Conservation (phyloP, 2,888 invertebrate genomes). For the Heteropelma amictum region DNA sequence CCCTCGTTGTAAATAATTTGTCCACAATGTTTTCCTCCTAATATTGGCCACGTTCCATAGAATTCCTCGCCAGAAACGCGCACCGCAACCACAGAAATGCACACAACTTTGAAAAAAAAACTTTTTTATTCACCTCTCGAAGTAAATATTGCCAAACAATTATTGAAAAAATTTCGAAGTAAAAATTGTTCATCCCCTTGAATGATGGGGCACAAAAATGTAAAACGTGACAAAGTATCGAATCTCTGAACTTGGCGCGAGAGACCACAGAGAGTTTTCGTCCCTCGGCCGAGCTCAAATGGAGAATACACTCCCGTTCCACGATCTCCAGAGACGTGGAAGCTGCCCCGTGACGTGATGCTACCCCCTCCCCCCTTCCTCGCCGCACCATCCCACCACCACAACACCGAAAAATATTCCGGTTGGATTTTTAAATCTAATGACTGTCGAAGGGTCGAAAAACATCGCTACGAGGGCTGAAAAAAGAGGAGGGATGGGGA, state of each 20-base stretch:
- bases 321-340: not conserved
- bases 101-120: not conserved
- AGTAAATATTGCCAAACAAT: no score
- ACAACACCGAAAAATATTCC: conserved; percentile 12
- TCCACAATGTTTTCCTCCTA: no score
- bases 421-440: conserved; percentile 55
- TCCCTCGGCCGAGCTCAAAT: not conserved
- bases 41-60: not conserved
- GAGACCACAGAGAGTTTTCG: not conserved
- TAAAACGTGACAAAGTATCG: not conserved
- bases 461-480: conserved; percentile 31
- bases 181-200: not conserved
- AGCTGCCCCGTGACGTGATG: not conserved
- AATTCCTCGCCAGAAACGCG: not conserved
- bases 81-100: not conserved
- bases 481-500: conserved; percentile 9
- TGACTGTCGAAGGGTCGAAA: conserved; percentile 38
- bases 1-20: no score
- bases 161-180: not conserved
- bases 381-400: not conserved
- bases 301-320: not conserved
- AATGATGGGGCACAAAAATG: not conserved
- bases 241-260: not conserved
- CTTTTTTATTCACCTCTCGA: no score
- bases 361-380: not conserved